Base-by-base conservation (phyloP, 64 coral and sea anemone genomes). In the Montipora sp. region DNA sequence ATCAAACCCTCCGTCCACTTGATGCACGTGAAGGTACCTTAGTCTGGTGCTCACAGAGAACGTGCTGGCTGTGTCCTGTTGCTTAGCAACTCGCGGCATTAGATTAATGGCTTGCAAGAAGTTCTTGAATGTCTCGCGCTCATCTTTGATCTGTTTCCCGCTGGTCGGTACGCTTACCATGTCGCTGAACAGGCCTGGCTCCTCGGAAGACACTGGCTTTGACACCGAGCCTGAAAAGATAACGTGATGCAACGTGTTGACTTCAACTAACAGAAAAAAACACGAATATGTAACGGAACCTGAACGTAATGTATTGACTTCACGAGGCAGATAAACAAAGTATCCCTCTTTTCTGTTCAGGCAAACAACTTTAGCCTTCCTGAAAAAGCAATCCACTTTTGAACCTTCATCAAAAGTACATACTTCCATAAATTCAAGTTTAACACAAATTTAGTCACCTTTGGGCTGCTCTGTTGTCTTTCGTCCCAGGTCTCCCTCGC, bases 111-210 rank as follows among this genome's bases (percentile, higher is more conserved):
- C 89, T 66, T 97, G 92, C 60, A 99, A 88, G 3, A 99, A 87
- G 16, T 92, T 93, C 80, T 94, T 99, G 75, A 99, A 99, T 24
- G 94, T 99, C 9, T 96, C 98, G 15, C 91, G 84, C 66, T 99
- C 98, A 73, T 99, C 98, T 92, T 95, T 92, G 12, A 99, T 99
- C 83, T 99, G 88, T 88, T 99, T 99, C 21, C 98, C 98, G 84
- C 98, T 99, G n/a, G 98, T 99, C 44, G 98, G 98, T 51, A 96
- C 94, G 59, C 98, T 99, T 53, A 99, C 94, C 98, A 99, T 99
- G 75, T 99, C 94, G 27, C 92, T 88, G 77, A 69, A 85, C 44
- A 85, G 82, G 65, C 63, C 82, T 47, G 65, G 82, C 5, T 85
- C 43, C 65, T 48, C 65, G 71, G 82, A 47, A 19, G 82, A 85